phyloP scores from a whole-genome alignment of 1,140 invertebrate genomes.

The Hyles euphorbiae region DNA sequence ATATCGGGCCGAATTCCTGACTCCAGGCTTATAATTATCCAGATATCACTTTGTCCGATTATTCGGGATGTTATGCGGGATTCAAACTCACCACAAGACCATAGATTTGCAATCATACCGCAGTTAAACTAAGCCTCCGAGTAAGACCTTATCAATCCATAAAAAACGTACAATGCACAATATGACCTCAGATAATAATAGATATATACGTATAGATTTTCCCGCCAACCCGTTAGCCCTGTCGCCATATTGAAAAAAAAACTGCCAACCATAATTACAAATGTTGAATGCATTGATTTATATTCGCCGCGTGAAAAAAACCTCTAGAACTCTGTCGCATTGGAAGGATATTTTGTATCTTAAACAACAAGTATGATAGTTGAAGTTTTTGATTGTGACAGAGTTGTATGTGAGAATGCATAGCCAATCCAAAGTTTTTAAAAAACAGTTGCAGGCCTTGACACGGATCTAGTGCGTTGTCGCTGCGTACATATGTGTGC shows the following conservation, averaged over 20 bases:
- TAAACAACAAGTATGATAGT: no score
- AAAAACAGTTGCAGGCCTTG: constrained; percentile 23
- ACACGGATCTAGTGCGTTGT: constrained; percentile 20
- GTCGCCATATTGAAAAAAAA: constrained; percentile 7
- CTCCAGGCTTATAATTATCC: no score
- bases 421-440: constrained; percentile 4
- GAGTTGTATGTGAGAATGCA: constrained; percentile 1
- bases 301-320: neutral
- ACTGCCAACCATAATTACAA: constrained; percentile 1
- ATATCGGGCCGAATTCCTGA: no score
- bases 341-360: neutral
- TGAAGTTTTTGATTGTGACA: neutral
- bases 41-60: no score
- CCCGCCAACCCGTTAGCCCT: constrained; percentile 6
- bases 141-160: neutral
- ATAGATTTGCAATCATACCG: no score
- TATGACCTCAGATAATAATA: neutral
- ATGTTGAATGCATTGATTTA: constrained; percentile 2
- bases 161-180: neutral
- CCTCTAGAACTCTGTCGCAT: neutral
- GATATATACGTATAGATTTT: neutral
- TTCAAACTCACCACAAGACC: no score
- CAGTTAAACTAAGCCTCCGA: no score
- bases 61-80: no score
- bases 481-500: constrained; percentile 12